Base-by-base conservation (phyloP, 1,140 invertebrate genomes). In the Calycopis cecrops region DNA sequence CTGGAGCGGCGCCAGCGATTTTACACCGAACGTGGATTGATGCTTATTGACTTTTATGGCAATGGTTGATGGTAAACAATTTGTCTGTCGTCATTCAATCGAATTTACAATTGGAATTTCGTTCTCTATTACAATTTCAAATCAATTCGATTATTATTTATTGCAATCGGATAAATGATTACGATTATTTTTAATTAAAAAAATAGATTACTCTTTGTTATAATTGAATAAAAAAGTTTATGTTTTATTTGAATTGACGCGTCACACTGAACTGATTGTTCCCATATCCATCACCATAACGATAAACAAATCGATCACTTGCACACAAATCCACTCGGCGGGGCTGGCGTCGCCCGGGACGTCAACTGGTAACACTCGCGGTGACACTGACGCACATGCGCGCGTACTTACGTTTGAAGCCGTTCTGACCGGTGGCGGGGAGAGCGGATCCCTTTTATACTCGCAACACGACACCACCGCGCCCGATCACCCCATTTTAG, bases 381-480 rank as follows among this genome's bases (percentile, higher is more conserved):
- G 57, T 64, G 57, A 72, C 71, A 71, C 63, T 44, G 62, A 62
- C 79, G 75, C 80, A 73, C 76, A 66, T 57, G 73, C 79, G 74
- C 70, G 69, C 66, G 65, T 79, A 88, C 87, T 88, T 80, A 88
- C 90, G 94, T 94, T 95, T 93, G 94, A 94, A 95, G 94, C 93
- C 94, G 94, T 95, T 95, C 94, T 96, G 94, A 93, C 92, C 91
- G 90, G 90, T 89, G 88, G 89, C 89, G 88, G 89, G 88, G 89
- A 79, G 87, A 79, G 86, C 77, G 87, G 88, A 90, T 90, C 89
- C 91, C 92, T 95, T 94, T 94, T 95, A 95, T 94, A 93, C 91
- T 86, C 91, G 94, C 92, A 94, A 95, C 91, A 92, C 93, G 93
- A 95, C 93, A 91, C 92, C 89, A 87, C 76, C 73, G 79, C 67